Percentiles rank a stretch among this genome's conserved stretches.
Evolutionary conservation across 2,888 invertebrate species (phyloP).

Genomic region (Sericinus montela): DNA sequence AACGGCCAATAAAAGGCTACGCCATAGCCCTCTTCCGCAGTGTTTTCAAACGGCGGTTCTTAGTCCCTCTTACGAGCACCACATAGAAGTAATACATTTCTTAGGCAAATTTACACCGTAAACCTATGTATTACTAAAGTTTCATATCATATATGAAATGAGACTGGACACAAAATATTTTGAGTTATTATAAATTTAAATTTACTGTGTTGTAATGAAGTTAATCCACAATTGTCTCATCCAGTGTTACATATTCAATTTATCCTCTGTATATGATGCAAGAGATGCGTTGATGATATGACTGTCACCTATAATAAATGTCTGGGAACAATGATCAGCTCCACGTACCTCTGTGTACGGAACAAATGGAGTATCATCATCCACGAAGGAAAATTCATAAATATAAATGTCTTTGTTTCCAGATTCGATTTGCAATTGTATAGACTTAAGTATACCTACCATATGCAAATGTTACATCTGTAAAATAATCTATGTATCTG

Average conservation of each 20-base stretch:
- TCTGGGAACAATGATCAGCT: slow-evolving; percentile 36
- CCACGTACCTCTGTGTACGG: slow-evolving; percentile 30
- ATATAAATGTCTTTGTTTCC: slow-evolving; percentile 44
- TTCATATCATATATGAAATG: too few species aligned
- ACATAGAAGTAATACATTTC: too few species aligned
- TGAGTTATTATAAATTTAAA: neutral
- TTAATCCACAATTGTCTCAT: slow-evolving; percentile 42
- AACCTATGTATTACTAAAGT: too few species aligned
- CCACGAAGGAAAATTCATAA: slow-evolving; percentile 43
- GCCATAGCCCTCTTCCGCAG: too few species aligned
- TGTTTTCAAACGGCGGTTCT: too few species aligned
- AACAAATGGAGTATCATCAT: slow-evolving; percentile 29
- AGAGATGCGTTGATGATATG: neutral
- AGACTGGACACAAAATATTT: too few species aligned
- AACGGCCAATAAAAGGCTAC: too few species aligned
- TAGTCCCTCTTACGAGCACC: too few species aligned
- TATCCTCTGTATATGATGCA: slow-evolving; percentile 23
- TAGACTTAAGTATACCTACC: slow-evolving; percentile 33
- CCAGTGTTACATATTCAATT: slow-evolving; percentile 27
- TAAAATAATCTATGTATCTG: slow-evolving; percentile 40
- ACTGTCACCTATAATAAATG: slow-evolving; percentile 28
- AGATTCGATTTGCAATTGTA: slow-evolving; percentile 34
- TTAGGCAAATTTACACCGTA: too few species aligned
- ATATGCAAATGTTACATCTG: slow-evolving; percentile 49
- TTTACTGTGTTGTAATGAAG: slow-evolving; percentile 42